phyloP scores from a whole-genome alignment of 2,113 vertebrate genomes.

The Platichthys flesus region DNA sequence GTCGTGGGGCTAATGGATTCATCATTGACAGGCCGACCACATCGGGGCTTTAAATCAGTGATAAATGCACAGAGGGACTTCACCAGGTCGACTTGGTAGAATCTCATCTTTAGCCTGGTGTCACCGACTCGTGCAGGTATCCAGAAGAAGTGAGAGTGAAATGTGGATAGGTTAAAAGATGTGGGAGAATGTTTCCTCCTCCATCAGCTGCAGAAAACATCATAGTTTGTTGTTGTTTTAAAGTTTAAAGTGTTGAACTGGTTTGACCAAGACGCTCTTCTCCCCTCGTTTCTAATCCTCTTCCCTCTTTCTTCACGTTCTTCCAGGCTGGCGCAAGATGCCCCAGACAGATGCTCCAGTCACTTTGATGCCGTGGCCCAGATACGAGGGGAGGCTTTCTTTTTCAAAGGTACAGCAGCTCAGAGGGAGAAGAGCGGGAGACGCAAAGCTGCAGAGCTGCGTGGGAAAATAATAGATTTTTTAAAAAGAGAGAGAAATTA shows the following conservation, averaged over 20 bases:
- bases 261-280: conserved; percentile 21
- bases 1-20: conserved; percentile 65
- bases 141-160: background rate
- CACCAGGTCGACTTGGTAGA: conserved; percentile 21
- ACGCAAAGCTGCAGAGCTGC: conserved; percentile 26
- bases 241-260: conserved; percentile 9
- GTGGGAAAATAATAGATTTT: conserved; percentile 11
- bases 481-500: conserved; percentile 1
- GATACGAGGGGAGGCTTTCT: conserved; percentile 97
- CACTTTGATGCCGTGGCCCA: conserved; percentile 95
- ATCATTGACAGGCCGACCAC: conserved; percentile 71
- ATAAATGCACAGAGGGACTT: conserved; percentile 40
- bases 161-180: too few species aligned
- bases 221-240: too few species aligned
- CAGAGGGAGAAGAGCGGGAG: conserved; percentile 34
- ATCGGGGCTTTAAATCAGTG: conserved; percentile 70
- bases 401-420: conserved; percentile 92
- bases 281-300: background rate
- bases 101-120: conserved; percentile 38
- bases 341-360: conserved; percentile 89
- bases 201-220: too few species aligned
- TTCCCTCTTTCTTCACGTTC: conserved; percentile 26
- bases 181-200: too few species aligned
- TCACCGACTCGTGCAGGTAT: conserved; percentile 10
- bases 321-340: conserved; percentile 84